These are phyloP conservation scores for Rhinoptilus africanus DNA, from an alignment of 2,113 vertebrate genomes.

Conservation along the genomic window DNA sequence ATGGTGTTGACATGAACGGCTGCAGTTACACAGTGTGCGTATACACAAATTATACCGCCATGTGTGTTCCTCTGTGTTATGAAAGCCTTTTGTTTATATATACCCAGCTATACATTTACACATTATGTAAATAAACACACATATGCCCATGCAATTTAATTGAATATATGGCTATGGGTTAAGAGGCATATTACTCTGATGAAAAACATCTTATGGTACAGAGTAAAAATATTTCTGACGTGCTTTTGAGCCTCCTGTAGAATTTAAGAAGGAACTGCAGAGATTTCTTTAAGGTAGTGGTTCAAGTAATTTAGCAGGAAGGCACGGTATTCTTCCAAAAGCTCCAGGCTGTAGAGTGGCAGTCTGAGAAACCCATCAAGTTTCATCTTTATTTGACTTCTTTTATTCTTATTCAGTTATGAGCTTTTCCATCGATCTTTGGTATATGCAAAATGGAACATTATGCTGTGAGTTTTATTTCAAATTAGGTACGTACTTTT, in stretches of 20 bases:
- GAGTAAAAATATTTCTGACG: slow-evolving; percentile 36
- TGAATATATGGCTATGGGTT: slow-evolving; percentile 61
- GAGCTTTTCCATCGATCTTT: neutral
- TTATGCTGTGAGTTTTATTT: neutral
- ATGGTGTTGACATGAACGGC: slow-evolving; percentile 62
- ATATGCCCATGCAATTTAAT: slow-evolving; percentile 68
- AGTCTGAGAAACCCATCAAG: neutral
- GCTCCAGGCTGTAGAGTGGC: neutral
- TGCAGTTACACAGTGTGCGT: slow-evolving; percentile 44
- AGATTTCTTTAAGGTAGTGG: slow-evolving; percentile 38
- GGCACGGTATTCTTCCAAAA: neutral
- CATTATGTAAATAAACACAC: slow-evolving; percentile 68
- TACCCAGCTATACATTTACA: slow-evolving; percentile 69
- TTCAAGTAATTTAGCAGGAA: neutral
- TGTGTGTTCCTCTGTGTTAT: slow-evolving; percentile 66
- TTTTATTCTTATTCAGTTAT: neutral
- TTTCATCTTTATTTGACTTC: neutral
- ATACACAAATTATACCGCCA: slow-evolving; percentile 60
- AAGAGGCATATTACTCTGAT: slow-evolving; percentile 64
- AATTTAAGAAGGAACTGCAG: slow-evolving; percentile 60
- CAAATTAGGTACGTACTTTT: neutral
- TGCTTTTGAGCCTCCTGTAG: slow-evolving; percentile 51
- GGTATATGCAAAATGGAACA: neutral
- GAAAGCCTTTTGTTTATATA: slow-evolving; percentile 67
- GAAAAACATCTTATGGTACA: slow-evolving; percentile 65